Conservation (phyloP, 2,797 vertebrate species). For the Hydrocynus forskahlii region DNA sequence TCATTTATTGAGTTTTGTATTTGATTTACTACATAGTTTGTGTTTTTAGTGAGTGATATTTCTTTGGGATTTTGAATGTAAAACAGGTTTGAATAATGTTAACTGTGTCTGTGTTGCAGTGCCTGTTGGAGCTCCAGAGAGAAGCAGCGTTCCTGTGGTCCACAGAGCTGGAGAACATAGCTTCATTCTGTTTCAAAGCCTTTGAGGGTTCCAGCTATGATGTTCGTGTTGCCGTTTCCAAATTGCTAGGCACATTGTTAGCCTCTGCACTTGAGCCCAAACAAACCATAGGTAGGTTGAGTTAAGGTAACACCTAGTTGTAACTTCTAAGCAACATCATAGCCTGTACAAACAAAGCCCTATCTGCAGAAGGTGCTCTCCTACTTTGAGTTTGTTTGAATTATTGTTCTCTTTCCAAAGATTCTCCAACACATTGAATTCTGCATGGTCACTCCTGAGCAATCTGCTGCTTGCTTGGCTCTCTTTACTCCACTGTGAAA, state of each 20-base stretch:
- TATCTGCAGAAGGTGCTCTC: no score
- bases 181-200: slow-evolving; percentile 90
- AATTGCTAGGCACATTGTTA: slow-evolving; percentile 86
- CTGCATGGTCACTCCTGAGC: no score
- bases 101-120: slow-evolving; percentile 71
- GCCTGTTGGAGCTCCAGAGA: slow-evolving; percentile 91
- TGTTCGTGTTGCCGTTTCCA: slow-evolving; percentile 84
- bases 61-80: not conserved
- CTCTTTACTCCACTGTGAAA: no score
- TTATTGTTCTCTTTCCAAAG: no score
- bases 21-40: not conserved
- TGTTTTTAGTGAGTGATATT: not conserved
- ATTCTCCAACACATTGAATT: no score
- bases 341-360: not conserved
- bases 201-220: slow-evolving; percentile 91
- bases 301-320: not conserved
- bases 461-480: no score
- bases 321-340: not conserved
- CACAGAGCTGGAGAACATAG: slow-evolving; percentile 89
- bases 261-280: slow-evolving; percentile 81
- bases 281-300: slow-evolving; percentile 62
- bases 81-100: not conserved
- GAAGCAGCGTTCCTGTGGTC: slow-evolving; percentile 91
- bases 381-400: no score
- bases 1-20: not conserved